A percentile compares a stretch with the other conserved stretches of the same genome.
These are phyloP conservation scores for Dasypolia templi DNA, from an alignment of 2,888 invertebrate species.

Conservation along the genomic window DNA sequence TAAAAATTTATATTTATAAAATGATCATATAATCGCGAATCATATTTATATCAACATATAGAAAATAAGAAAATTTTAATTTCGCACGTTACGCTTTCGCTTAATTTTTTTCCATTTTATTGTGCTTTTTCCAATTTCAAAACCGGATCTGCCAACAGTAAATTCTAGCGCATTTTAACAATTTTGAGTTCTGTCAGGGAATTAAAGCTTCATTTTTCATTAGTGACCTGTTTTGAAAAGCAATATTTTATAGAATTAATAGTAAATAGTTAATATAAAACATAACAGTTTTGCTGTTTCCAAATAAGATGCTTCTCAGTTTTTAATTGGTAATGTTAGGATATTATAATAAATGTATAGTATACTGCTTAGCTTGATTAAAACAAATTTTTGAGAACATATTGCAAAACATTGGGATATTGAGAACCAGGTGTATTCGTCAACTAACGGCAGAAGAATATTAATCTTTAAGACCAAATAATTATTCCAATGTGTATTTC, in stretches of 20 bases:
- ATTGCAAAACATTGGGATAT: constrained; percentile 56
- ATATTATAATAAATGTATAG: constrained; percentile 25
- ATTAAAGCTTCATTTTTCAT: constrained; percentile 16
- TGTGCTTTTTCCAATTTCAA: constrained; percentile 14
- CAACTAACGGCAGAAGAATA: not conserved
- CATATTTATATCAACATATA: too few species aligned
- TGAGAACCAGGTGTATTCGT: constrained; percentile 12
- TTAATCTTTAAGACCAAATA: too few species aligned
- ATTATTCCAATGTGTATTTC: too few species aligned
- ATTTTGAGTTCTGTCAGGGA: not conserved
- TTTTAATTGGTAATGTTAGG: constrained; percentile 20
- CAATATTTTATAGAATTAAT: constrained; percentile 28
- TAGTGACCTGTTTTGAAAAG: constrained; percentile 23
- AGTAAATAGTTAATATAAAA: constrained; percentile 14
- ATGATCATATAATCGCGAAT: too few species aligned
- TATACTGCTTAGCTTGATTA: constrained; percentile 52
- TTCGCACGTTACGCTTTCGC: too few species aligned
- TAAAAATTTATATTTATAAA: too few species aligned
- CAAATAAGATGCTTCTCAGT: constrained; percentile 12
- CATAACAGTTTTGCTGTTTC: constrained; percentile 17
- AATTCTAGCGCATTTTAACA: not conserved
- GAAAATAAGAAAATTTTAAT: too few species aligned
- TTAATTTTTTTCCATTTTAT: constrained; percentile 17
- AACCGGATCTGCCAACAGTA: constrained; percentile 8
- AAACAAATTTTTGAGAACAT: constrained; percentile 9